Percentiles rank a stretch among this genome's conserved stretches.
Evolutionary conservation across 2,113 vertebrate species (phyloP).

Genomic region (Varanus komodoensis): DNA sequence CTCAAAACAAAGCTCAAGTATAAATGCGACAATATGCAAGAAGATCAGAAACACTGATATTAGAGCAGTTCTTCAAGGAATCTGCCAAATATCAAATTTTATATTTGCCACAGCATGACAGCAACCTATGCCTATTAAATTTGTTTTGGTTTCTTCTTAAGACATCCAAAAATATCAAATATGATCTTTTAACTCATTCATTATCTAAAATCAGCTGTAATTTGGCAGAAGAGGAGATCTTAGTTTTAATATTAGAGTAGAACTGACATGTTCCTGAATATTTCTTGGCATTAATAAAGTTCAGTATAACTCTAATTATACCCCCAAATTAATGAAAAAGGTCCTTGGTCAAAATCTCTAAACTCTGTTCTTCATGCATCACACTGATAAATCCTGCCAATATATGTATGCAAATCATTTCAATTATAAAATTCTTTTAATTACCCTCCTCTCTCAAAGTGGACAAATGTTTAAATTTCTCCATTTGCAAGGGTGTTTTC

Average conservation of each 20-base stretch:
- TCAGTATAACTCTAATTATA: neutral
- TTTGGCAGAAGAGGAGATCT: neutral
- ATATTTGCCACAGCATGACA: neutral
- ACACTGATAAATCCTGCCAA: neutral
- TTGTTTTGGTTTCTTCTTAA: conserved; percentile 29
- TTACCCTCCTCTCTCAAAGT: neutral
- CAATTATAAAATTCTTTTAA: too few relatives aligned
- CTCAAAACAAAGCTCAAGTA: conserved; percentile 8
- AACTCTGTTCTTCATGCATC: neutral
- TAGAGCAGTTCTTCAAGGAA: conserved; percentile 1
- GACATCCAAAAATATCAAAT: neutral
- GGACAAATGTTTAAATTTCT: neutral
- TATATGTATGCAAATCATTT: neutral
- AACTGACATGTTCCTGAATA: neutral
- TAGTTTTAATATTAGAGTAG: neutral
- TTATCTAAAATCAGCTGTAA: neutral
- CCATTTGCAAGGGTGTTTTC: neutral
- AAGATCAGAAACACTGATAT: neutral
- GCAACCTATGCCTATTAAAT: neutral
- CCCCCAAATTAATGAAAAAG: neutral
- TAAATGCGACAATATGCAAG: neutral
- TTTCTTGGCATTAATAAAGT: neutral
- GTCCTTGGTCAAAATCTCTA: neutral
- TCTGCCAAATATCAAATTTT: conserved; percentile 1
- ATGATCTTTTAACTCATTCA: neutral